Conservation (phyloP, 1,140 invertebrate genomes). For the Wiebesia pumilae region DNA sequence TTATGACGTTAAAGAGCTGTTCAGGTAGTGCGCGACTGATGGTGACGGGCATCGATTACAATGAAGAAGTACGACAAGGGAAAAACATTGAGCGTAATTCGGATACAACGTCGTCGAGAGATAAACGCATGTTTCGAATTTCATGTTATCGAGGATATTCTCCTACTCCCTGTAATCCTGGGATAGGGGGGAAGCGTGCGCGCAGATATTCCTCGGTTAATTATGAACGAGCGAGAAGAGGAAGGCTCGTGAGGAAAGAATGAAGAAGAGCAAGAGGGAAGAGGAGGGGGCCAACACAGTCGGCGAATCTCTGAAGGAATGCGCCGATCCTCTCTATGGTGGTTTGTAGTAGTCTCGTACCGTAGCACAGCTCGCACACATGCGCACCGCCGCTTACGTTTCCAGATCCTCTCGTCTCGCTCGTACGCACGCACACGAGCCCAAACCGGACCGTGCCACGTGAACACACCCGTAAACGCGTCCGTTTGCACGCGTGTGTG, state of each 20-base stretch:
- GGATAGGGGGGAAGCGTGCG: neutral
- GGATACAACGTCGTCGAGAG: neutral
- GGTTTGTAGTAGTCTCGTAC: constrained; percentile 63
- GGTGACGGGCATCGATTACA: neutral
- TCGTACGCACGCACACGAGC: neutral
- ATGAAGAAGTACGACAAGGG: no score
- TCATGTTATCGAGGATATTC: constrained; percentile 48
- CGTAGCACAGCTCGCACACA: constrained; percentile 23
- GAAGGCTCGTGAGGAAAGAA: constrained; percentile 22
- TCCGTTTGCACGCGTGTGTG: neutral
- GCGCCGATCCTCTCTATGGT: constrained; percentile 59
- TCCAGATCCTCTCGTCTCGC: neutral
- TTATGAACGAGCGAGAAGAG: constrained; percentile 24
- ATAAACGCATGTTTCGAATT: constrained; percentile 47
- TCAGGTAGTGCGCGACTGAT: neutral
- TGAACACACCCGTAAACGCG: no score
- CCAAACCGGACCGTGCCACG: constrained; percentile 55
- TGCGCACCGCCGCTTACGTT: constrained; percentile 10
- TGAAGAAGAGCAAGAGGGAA: constrained; percentile 4
- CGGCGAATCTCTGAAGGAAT: constrained; percentile 63
- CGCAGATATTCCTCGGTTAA: constrained; percentile 29
- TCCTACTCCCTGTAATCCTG: neutral
- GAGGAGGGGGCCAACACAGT: constrained; percentile 12
- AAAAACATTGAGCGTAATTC: constrained; percentile 45
- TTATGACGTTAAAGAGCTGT: neutral